Evolutionary conservation across 92 coral and sea anemone species (phyloP), one percentile per base, ranked within the genome.

Genomic region (Porites rus): DNA sequence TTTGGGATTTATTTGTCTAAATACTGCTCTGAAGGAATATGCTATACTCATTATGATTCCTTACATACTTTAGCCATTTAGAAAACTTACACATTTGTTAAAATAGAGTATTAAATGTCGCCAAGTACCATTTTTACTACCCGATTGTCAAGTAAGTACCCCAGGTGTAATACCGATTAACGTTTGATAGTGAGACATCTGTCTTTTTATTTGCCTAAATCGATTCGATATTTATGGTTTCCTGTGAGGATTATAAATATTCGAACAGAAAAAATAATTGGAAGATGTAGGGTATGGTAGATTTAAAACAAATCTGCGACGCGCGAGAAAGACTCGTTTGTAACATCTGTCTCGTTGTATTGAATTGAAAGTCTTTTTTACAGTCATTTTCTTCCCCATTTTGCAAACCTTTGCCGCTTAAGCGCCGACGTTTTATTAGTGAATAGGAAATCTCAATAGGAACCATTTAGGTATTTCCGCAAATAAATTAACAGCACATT

Each of bases 391-490:
- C 20, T 1, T 53, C 74, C 76, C 43, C 52, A 13, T 25, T 54
- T 65, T 38, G 53, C 53, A 52, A 21, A 59, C 59, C 88, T 67
- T 75, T 69, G 76, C 76, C 69, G 76, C 76, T 51, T 76, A 85
- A 85, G 76, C 56, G 76, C 88, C 88, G 88, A 76, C 77, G 77
- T 76, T 76, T 85, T 85, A 85, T 85, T 85, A 69, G 65, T 85
- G 83, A 85, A 85, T 85, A 69, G 88, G 77, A 77, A 66, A 76
- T 77, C 88, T 76, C 88, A 24, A 85, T 85, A 46, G 88, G 88
- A 77, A 76, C 83, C 77, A 85, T 85, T 85, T 76, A 67, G 88
- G 88, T 76, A 85, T 85, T 85, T 85, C 88, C 88, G 88, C 88
- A 63, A 74, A 54, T 68, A 58, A 72, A 75, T 76, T 85, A 85